Percentiles rank a stretch among this genome's conserved stretches.
Evolutionary conservation across 2,113 vertebrate species (phyloP).

Genomic region (Dryoscopus gambensis): DNA sequence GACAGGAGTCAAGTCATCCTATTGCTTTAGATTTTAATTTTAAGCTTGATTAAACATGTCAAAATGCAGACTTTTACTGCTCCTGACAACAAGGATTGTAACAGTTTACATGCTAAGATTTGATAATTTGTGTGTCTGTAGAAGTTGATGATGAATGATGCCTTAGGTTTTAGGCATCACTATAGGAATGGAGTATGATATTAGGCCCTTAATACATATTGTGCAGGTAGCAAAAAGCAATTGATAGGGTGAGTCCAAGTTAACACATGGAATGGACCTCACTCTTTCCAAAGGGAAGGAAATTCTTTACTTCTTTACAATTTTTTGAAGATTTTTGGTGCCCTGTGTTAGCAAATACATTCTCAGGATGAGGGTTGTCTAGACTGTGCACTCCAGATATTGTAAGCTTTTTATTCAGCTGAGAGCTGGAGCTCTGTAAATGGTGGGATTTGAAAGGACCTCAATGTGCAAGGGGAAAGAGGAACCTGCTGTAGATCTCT

Average conservation of each 20-base stretch:
- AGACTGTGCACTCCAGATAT: neutral
- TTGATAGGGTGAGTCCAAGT: neutral
- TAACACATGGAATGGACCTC: neutral
- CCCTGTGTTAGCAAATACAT: neutral
- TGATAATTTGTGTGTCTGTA: neutral
- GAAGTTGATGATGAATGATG: neutral
- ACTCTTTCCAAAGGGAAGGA: neutral
- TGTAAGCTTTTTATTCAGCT: neutral
- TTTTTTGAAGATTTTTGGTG: neutral
- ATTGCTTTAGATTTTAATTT: conserved; percentile 48
- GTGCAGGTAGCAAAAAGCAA: neutral
- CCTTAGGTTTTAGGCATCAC: too few relatives aligned
- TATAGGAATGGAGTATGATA: neutral
- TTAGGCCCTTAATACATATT: neutral
- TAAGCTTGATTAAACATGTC: neutral
- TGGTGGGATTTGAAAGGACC: neutral
- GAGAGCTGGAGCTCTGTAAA: neutral
- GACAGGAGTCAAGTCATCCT: conserved; percentile 50
- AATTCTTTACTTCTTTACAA: neutral
- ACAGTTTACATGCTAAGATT: neutral
- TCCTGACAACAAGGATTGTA: neutral
- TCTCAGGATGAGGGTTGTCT: neutral
- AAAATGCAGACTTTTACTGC: neutral
- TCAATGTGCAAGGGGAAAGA: neutral
- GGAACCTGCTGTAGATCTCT: neutral